phyloP scores from a whole-genome alignment of 1,140 invertebrate species.

The Drosophila setifemur region DNA sequence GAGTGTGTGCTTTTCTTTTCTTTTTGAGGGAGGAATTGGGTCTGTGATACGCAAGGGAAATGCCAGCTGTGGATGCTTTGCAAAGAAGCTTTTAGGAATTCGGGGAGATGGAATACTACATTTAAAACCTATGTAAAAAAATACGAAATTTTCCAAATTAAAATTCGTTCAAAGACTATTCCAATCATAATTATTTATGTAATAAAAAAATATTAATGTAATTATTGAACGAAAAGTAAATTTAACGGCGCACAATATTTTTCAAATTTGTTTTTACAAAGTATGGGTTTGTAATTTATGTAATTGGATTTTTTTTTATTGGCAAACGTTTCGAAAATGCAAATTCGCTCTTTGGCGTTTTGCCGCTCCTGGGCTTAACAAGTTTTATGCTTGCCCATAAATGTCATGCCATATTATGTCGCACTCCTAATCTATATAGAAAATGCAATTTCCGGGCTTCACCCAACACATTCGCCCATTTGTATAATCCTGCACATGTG shows the following conservation, averaged over 20 bases:
- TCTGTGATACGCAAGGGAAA: neutral
- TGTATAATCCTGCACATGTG: constrained; percentile 74
- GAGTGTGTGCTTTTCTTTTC: constrained; percentile 20
- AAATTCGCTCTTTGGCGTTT: neutral
- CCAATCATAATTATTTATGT: no score
- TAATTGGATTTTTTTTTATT: no score
- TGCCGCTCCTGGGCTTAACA: neutral
- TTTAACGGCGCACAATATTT: no score
- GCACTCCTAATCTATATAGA: constrained; percentile 63
- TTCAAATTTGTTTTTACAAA: neutral
- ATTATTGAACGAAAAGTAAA: no score
- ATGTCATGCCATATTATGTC: constrained; percentile 66
- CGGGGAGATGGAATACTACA: no score
- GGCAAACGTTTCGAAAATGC: neutral
- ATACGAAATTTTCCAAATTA: no score
- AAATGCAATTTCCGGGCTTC: constrained; percentile 69
- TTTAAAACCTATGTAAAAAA: no score
- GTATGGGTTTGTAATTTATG: no score
- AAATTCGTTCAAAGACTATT: no score
- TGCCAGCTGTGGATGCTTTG: constrained; percentile 1
- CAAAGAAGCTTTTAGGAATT: no score
- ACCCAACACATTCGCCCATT: constrained; percentile 35
- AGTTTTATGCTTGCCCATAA: constrained; percentile 56
- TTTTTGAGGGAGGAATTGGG: neutral
- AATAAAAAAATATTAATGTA: no score